Evolutionary conservation across 2,888 invertebrate genomes (phyloP), one percentile per base, ranked within the genome.

Genomic region (Bhutanitis thaidina): DNA sequence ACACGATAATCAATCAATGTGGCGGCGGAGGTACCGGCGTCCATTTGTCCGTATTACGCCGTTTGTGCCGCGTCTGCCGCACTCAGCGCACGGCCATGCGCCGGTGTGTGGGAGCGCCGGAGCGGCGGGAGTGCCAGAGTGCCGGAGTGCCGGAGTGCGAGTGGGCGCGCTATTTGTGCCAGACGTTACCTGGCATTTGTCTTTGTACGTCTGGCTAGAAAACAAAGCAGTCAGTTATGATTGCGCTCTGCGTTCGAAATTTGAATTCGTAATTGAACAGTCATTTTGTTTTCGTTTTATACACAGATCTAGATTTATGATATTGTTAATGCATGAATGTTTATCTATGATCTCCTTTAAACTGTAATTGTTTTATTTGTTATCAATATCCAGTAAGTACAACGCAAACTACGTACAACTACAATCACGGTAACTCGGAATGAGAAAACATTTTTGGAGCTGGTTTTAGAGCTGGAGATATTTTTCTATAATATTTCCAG

Each of bases 1-100:
- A 69, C 65, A 69, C 71, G 74, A 80, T 77, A 74, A 77, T 80
- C 80, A 77, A 77, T 79, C 79, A 75, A 66, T 70, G 71, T 72
- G 64, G 58, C 54, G 59, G 60, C 52, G 59, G 62, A 64, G 59
- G 56, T 53, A 57, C 52, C 56, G 32, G 37, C 37, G 14, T 20
- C 49, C 49, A 49, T 49, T 59, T 54, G 52, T 49, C 32, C 14
- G 41, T 32, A 44, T 49, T 37, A 49, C 43, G 43, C 38, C 39
- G 47, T 34, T 37, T 45, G 39, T 20, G 30, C 32, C 20, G 36
- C 35, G 43, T 43, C 48, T 49, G 58, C 53, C 54, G 53, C 49
- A 49, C 49, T 49, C 38, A 49, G 43, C 49, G 38, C 20, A 8
- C 29, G 29, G 15, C 7, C 3, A 30, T 34, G 12, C 7, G 34